phyloP scores from a whole-genome alignment of 2,113 vertebrate genomes.

The Crotalus helleri region DNA sequence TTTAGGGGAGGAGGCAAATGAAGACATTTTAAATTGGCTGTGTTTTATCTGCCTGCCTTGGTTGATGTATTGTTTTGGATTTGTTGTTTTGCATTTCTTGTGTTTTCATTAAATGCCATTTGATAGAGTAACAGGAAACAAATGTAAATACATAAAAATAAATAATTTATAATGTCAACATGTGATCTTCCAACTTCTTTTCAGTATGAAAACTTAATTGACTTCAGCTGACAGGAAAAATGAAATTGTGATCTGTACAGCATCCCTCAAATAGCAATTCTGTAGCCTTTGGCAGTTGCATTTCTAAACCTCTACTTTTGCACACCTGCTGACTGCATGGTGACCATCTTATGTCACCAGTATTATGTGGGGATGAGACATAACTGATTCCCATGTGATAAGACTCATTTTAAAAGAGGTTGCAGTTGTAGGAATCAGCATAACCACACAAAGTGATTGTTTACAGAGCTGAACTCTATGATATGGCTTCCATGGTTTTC shows the following conservation, averaged over 20 bases:
- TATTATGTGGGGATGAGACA: neutral
- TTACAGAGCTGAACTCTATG: neutral
- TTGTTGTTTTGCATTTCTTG: neutral
- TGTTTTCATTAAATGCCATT: neutral
- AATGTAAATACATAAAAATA: neutral
- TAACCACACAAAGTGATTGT: neutral
- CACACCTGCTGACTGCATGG: neutral
- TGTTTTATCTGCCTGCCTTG: neutral
- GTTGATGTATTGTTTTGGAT: neutral
- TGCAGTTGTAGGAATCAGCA: neutral
- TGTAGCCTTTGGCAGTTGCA: neutral
- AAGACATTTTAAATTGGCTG: neutral
- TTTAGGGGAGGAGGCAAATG: neutral
- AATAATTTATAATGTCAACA: neutral
- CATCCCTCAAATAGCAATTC: accelerated
- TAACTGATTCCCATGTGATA: neutral
- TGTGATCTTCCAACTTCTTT: neutral
- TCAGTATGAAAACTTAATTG: neutral
- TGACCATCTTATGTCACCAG: neutral
- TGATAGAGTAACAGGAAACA: neutral
- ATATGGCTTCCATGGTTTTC: neutral
- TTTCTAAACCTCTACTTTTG: neutral
- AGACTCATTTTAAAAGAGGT: neutral
- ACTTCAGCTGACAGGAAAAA: neutral
- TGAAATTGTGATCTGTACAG: neutral